Base-by-base conservation (phyloP, 1,140 invertebrate species). In the Heliconius nattereri region DNA sequence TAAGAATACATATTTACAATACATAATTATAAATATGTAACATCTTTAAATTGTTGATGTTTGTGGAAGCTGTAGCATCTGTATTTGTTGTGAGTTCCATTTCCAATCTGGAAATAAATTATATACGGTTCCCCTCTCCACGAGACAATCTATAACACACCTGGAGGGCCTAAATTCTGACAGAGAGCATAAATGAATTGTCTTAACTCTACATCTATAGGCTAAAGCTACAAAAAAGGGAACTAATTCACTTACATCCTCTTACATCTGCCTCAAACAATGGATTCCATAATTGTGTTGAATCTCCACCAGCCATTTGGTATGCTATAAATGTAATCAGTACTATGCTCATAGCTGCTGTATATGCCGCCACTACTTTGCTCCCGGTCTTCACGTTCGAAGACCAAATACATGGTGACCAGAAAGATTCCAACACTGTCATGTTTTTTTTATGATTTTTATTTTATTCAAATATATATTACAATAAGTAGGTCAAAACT, bases 351-450 rank as follows among this genome's bases (percentile, higher is more conserved):
- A 97, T 93, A 5, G 97, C 96, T 26, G 95, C 94, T 29, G 97
- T 97, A 80, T 98, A 98, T 81, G 95, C 96, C 2, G 97, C 97
- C 82, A 98, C 96, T 2, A 96, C 96, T 89, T 96, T 96, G 85
- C 96, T 97, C 8, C 97, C 97, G 76, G 95, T 96, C 89, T 97
- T 97, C 2, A 98, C 95, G 89, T 96, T 96, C 81, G 97, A 96
- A 16, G 97, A 97, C 96, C 97, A 98, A 84, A 98, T 96, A 86
- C 96, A 97, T 71, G 98, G 98, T 3, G 97, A 98, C 97, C 98
- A 98, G 90, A 97, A 98, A 2, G 97, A 97, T 87, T 96, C 94
- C 52, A 98, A 84, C 3, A 97, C 90, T n/a, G 96, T 96, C 97
- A 80, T 80, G 73, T 29, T 76, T 32, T 13, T 52, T 40, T 11